Evolutionary conservation across 2,888 invertebrate genomes (phyloP).

Genomic region (Tenthredo distinguenda): DNA sequence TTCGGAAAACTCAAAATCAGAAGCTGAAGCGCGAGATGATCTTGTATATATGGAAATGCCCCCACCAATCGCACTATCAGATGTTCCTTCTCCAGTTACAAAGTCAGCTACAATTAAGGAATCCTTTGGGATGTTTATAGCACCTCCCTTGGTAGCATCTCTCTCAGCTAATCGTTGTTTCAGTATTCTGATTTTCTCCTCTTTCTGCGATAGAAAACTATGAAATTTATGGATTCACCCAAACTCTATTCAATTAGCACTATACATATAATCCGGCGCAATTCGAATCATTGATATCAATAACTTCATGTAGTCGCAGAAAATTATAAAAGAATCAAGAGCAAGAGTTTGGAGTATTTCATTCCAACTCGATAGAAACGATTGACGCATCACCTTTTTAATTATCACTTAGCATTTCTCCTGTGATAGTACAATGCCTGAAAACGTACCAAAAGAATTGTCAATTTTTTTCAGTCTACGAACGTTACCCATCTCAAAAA

Average conservation of each 20-base stretch:
- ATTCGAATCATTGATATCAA: neutral
- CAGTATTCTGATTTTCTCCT: constrained; percentile 91
- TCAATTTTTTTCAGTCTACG: too few relatives aligned
- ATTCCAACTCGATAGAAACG: too few relatives aligned
- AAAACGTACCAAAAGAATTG: too few relatives aligned
- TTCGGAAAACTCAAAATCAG: constrained; percentile 93
- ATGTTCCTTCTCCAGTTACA: constrained; percentile 88
- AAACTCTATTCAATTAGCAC: neutral
- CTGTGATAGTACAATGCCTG: too few relatives aligned
- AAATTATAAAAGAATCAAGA: neutral
- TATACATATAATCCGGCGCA: neutral
- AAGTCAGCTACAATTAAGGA: constrained; percentile 87
- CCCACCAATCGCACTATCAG: constrained; percentile 88
- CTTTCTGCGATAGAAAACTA: constrained; percentile 84
- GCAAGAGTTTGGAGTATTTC: neutral
- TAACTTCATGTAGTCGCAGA: neutral
- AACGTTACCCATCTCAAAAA: too few relatives aligned
- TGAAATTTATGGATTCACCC: constrained; percentile 29
- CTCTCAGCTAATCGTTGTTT: constrained; percentile 90
- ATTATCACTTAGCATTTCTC: too few relatives aligned
- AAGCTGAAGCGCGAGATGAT: constrained; percentile 91
- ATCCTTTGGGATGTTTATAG: constrained; percentile 81
- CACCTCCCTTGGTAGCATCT: constrained; percentile 81
- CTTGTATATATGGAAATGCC: constrained; percentile 87
- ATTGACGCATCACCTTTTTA: too few relatives aligned